Base-by-base conservation (phyloP, 2,888 invertebrate genomes). In the Lucinisca nassula region DNA sequence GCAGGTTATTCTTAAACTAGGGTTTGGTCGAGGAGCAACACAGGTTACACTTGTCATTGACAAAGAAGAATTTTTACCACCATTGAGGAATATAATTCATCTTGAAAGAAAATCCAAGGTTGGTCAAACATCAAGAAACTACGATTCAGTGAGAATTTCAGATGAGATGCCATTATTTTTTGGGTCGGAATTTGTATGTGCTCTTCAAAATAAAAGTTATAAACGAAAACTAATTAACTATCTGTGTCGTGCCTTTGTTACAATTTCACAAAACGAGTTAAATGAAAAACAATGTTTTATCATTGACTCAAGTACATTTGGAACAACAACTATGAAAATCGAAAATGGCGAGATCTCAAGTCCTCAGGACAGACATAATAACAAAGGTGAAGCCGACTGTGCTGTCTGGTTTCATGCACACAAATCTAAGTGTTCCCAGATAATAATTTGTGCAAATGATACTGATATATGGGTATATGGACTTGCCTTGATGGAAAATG, bases 361-460 rank as follows among this genome's bases (percentile, higher is more conserved):
- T 12, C 55, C 55, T n/a, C 40, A 14, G 40, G 30, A 61, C 24
- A 61, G 61, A 30, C 3, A 61, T n/a, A 61, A 61, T 30, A 27
- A 61, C 6, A 61, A 61, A 61, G 61, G 61, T 61, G 61, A 61
- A 61, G 27, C 61, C 14, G 61, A 27, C 14, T 27, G 24, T 61
- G 61, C 61, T 61, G 61, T 61, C 10, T 61, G 61, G 30, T 61
- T 61, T 61, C 61, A 61, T 61, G 61, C 61, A 6, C 61, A 61
- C 14, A 30, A 8, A 30, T 61, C 61, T 6, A 30, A 61, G 27
- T 61, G 61, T 24, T 30, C 61, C 27, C 30, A 27, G 30, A 61
- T 61, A 24, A 61, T 61, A 1, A 61, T 27, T 61, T 61, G 61
- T 61, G 61, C 61, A 3, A 61, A 61, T 61, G 61, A 61, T 27